Evolutionary conservation across 1,140 invertebrate species (phyloP).

Genomic region (Papilio aristodemus): DNA sequence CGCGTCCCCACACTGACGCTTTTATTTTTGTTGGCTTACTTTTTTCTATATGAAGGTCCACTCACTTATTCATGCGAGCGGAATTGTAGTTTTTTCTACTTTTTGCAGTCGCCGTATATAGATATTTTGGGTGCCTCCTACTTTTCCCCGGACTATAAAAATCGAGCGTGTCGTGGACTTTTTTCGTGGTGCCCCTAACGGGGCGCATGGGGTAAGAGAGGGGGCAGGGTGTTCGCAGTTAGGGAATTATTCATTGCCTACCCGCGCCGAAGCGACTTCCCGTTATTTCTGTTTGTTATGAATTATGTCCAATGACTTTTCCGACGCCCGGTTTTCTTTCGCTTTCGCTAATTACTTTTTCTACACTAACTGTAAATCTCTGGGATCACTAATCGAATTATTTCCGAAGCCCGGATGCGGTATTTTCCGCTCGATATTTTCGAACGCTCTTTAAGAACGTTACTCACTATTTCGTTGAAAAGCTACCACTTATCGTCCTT

Average conservation of each 20-base stretch:
- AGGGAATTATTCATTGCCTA: conserved; percentile 80
- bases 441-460: conserved; percentile 5
- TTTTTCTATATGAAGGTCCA: conserved; percentile 78
- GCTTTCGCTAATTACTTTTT: conserved; percentile 78
- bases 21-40: conserved; percentile 71
- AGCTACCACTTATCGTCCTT: conserved; percentile 10
- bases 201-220: conserved; percentile 55
- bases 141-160: conserved; percentile 78
- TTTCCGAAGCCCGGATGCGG: conserved; percentile 36
- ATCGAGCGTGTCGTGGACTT: conserved; percentile 72
- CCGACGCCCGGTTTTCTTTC: conserved; percentile 74
- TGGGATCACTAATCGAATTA: conserved; percentile 57
- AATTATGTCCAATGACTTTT: conserved; percentile 79
- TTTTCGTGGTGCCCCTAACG: conserved; percentile 70
- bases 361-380: conserved; percentile 76
- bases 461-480: conserved; percentile 12
- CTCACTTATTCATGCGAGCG: conserved; percentile 79
- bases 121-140: conserved; percentile 78
- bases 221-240: conserved; percentile 73
- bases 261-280: conserved; percentile 74
- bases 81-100: conserved; percentile 77
- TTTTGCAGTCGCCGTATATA: conserved; percentile 74
- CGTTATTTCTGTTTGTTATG: conserved; percentile 80
- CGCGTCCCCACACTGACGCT: conserved; percentile 54
- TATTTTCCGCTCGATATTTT: neutral